Evolutionary conservation across 1,140 invertebrate species (phyloP).

Genomic region (Phenacoccus solenopsis): DNA sequence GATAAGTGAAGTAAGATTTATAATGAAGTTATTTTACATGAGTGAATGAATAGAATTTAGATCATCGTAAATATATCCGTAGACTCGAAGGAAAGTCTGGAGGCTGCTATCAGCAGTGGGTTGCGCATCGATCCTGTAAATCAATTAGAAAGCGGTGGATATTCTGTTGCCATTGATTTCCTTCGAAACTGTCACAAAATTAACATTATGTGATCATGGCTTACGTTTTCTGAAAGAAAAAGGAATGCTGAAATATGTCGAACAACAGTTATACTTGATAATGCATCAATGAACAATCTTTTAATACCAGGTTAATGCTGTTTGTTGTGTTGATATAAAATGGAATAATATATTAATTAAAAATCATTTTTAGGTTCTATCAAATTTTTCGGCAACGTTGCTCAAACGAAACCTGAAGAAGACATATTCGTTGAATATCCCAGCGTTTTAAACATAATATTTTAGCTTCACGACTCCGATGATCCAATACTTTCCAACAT

Average conservation of each 20-base stretch:
- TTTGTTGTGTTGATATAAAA: not conserved
- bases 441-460: conserved; percentile 47
- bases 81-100: conserved; percentile 41
- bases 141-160: conserved; percentile 54
- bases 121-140: conserved; percentile 51
- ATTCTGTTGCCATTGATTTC: conserved; percentile 62
- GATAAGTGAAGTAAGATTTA: conserved; percentile 31
- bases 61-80: conserved; percentile 51
- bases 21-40: conserved; percentile 38
- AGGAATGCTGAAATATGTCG: conserved; percentile 47
- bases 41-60: conserved; percentile 44
- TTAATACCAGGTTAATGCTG: conserved; percentile 45
- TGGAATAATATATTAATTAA: not conserved
- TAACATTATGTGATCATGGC: conserved; percentile 52
- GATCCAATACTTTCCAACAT: conserved; percentile 47
- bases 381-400: conserved; percentile 72
- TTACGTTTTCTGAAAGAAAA: conserved; percentile 53
- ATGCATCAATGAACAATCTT: conserved; percentile 31
- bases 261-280: conserved; percentile 38
- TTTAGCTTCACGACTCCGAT: conserved; percentile 41
- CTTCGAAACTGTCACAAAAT: conserved; percentile 55
- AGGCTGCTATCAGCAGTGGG: conserved; percentile 41
- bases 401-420: conserved; percentile 53
- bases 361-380: conserved; percentile 45
- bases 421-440: conserved; percentile 55